Evolutionary conservation across 2,113 vertebrate genomes (phyloP).

Genomic region (human): GRCh38 chr5:36773001-36773500

Average conservation of each 20-base stretch:
- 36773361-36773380: neutral
- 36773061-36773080: neutral
- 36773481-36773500: neutral
- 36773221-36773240: neutral
- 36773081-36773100: neutral
- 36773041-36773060: constrained; percentile 12
- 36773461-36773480: neutral
- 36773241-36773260: neutral
- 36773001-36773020: neutral
- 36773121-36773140: neutral
- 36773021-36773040: neutral
- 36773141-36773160: constrained; percentile 11
- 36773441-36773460: neutral
- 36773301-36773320: neutral
- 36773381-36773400: neutral
- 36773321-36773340: neutral
- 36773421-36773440: neutral
- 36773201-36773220: neutral
- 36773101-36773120: neutral
- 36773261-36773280: neutral
- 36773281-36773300: neutral
- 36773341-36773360: neutral
- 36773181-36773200: neutral
- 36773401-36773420: neutral
- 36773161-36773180: neutral